A percentile compares a stretch with the other conserved stretches of the same genome.
Conservation (phyloP, 2,113 vertebrate species). For the Semicossyphus pulcher region DNA sequence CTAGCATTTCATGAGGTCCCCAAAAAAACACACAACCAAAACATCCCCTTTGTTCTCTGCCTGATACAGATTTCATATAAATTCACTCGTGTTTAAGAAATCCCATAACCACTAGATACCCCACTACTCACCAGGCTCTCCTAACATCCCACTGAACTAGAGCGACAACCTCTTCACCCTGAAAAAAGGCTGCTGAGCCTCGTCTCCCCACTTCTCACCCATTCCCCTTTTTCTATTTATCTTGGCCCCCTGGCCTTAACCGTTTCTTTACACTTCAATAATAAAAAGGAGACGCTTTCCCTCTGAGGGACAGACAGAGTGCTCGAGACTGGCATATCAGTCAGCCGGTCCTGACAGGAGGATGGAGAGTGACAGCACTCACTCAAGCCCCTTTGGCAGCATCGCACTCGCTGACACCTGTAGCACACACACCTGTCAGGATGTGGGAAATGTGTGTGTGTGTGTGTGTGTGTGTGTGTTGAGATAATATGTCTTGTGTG, state of each 20-base stretch:
- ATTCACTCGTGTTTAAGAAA: slow-evolving; percentile 5
- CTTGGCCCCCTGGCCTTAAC: slow-evolving; percentile 30
- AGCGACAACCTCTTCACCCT: slow-evolving; percentile 21
- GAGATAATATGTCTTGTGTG: background rate
- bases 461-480: slow-evolving; percentile 6
- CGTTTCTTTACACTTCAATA: slow-evolving; percentile 49
- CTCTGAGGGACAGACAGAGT: slow-evolving; percentile 42
- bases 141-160: slow-evolving; percentile 11
- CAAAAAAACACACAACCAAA: no score
- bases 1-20: background rate
- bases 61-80: background rate
- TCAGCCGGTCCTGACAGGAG: slow-evolving; percentile 46
- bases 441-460: slow-evolving; percentile 7
- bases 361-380: slow-evolving; percentile 54
- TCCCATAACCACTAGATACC: background rate
- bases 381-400: slow-evolving; percentile 34
- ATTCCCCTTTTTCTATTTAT: slow-evolving; percentile 37
- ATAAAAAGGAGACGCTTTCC: slow-evolving; percentile 43
- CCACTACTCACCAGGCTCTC: background rate
- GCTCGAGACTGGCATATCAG: slow-evolving; percentile 43
- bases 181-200: slow-evolving; percentile 22
- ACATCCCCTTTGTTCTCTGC: background rate
- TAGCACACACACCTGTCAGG: slow-evolving; percentile 46
- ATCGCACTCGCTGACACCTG: slow-evolving; percentile 10
- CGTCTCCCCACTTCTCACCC: background rate